Percentiles rank a stretch among this genome's conserved stretches.
These are phyloP conservation scores for Prinia subflava DNA, from an alignment of 2,113 vertebrate species.

Conservation along the genomic window DNA sequence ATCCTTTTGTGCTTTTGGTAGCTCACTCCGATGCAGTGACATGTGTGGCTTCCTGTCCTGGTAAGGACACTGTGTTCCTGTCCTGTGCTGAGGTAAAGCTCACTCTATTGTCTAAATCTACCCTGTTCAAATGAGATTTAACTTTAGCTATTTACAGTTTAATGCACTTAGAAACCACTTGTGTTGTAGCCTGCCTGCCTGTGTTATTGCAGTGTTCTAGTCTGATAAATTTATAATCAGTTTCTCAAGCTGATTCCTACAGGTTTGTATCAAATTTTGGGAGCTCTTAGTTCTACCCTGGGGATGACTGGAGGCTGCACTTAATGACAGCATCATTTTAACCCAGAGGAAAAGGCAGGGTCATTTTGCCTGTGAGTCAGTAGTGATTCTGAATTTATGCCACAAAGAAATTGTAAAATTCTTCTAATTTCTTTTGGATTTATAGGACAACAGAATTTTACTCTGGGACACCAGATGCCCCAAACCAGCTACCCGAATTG, in stretches of 20 bases:
- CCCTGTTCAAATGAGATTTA: not conserved
- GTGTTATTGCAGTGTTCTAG: not conserved
- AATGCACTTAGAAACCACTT: not conserved
- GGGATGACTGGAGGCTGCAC: not conserved
- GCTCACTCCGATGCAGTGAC: slow-evolving; percentile 84
- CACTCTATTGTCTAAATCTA: not conserved
- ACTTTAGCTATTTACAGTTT: not conserved
- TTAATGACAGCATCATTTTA: not conserved
- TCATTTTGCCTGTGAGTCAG: not conserved
- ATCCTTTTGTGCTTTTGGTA: slow-evolving; percentile 60
- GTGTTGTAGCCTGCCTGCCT: not conserved
- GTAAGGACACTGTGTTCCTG: slow-evolving; percentile 87
- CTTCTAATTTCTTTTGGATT: not conserved
- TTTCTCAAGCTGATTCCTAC: not conserved
- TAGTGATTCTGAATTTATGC: not conserved
- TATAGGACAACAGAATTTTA: slow-evolving; percentile 86
- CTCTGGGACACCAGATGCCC: slow-evolving; percentile 94
- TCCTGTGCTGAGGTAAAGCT: slow-evolving; percentile 88
- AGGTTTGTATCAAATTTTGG: not conserved
- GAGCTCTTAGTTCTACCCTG: not conserved
- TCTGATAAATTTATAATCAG: not conserved
- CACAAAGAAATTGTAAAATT: not conserved
- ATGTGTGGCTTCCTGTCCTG: slow-evolving; percentile 86
- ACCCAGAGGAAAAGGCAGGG: not conserved
- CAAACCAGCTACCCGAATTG: slow-evolving; percentile 89